A percentile compares a stretch with the other conserved stretches of the same genome.
Conservation (phyloP, 2,797 vertebrate species). For the Malacoraja senta region DNA sequence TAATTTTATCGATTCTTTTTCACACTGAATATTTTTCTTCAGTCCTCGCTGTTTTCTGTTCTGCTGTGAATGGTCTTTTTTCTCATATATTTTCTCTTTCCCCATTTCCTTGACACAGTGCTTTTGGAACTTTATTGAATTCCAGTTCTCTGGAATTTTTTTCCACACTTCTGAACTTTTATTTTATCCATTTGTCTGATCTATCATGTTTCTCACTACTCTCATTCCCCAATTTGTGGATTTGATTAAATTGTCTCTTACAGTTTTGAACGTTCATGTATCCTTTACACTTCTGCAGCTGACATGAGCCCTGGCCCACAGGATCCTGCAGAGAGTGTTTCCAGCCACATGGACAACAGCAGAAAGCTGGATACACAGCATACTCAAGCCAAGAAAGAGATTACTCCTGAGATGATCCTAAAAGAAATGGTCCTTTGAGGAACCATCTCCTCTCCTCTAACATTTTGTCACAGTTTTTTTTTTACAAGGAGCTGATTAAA, state of each 20-base stretch:
- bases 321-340: not conserved
- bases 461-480: not conserved
- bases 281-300: not conserved
- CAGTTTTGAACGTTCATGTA: not conserved
- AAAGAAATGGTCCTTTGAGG: slow-evolving; percentile 37
- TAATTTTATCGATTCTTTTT: too few species aligned
- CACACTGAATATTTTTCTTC: too few species aligned
- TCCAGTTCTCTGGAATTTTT: not conserved
- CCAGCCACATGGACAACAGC: not conserved
- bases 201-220: not conserved
- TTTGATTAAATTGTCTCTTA: not conserved
- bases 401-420: slow-evolving; percentile 39
- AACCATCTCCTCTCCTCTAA: not conserved
- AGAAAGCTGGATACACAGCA: not conserved
- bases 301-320: not conserved
- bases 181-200: not conserved
- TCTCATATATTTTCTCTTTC: not conserved
- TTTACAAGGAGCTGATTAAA: not conserved
- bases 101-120: not conserved
- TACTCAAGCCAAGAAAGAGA: not conserved
- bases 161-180: not conserved
- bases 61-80: too few species aligned
- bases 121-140: not conserved
- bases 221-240: not conserved
- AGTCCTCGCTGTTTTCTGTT: too few species aligned